phyloP scores from a whole-genome alignment of 1,140 invertebrate genomes.

The Monomorium pharaonis region DNA sequence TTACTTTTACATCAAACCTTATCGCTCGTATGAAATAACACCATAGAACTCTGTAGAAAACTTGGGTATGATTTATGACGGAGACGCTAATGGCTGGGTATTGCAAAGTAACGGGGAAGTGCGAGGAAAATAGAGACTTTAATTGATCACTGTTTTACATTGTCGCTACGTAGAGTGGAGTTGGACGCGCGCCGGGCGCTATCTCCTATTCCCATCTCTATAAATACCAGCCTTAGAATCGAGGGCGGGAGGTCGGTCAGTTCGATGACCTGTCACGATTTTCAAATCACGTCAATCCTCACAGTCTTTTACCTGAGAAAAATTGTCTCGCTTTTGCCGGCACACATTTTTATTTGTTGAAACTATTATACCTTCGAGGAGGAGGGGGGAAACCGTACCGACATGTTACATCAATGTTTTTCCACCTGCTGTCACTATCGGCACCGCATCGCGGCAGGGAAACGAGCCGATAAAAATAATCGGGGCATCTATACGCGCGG shows the following conservation, averaged over 20 bases:
- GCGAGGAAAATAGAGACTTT: not conserved
- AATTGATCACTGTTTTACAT: conserved; percentile 23
- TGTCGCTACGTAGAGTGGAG: not conserved
- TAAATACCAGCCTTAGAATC: conserved; percentile 1
- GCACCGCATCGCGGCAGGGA: not conserved
- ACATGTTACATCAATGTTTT: not conserved
- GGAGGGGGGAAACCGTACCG: no score
- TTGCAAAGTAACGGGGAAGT: not conserved
- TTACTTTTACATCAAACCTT: not conserved
- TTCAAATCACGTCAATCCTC: conserved; percentile 16
- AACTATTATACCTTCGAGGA: not conserved
- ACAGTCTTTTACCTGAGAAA: not conserved
- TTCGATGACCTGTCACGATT: not conserved
- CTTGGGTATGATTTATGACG: not conserved
- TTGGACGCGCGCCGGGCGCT: not conserved
- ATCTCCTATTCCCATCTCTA: not conserved
- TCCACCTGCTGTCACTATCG: not conserved
- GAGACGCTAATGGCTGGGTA: not conserved
- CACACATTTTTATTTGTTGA: not conserved
- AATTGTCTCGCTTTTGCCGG: not conserved
- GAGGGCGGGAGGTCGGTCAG: not conserved
- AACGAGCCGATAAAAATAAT: conserved; percentile 63
- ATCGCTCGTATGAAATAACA: not conserved
- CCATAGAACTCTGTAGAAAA: not conserved
- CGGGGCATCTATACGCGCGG: conserved; percentile 4